Conservation (phyloP, 2,797 vertebrate genomes). For the Vultur gryphus region DNA sequence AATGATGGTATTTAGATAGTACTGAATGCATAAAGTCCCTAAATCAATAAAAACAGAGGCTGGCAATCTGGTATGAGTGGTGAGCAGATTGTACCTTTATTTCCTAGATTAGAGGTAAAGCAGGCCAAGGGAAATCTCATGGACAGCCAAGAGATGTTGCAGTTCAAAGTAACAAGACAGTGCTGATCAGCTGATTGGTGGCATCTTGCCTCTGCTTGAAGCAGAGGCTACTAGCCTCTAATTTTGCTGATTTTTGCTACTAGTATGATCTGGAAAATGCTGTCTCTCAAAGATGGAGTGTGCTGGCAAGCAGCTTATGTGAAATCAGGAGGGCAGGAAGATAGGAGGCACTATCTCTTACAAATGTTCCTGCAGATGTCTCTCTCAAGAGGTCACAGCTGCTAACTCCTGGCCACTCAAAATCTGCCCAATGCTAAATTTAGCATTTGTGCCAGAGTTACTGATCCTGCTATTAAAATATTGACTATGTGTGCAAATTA, state of each 20-base stretch:
- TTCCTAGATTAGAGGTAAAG: background rate
- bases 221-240: background rate
- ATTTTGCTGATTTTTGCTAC: background rate
- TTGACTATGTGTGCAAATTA: background rate
- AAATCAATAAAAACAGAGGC: background rate
- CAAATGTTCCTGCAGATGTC: constrained; percentile 45
- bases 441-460: constrained; percentile 17
- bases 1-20: background rate
- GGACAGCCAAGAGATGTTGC: background rate
- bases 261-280: background rate
- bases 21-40: background rate
- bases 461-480: constrained; percentile 48
- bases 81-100: background rate
- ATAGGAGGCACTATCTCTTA: constrained; percentile 13
- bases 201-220: background rate
- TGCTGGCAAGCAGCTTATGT: constrained; percentile 1
- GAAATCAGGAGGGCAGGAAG: constrained; percentile 14
- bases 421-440: constrained; percentile 19
- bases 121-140: background rate
- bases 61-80: background rate
- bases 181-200: background rate
- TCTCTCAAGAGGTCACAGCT: constrained; percentile 57
- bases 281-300: background rate
- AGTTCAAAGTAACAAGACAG: background rate
- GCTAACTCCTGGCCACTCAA: constrained; percentile 35